These are phyloP conservation scores for Antheraea yamamai DNA, from an alignment of 2,888 invertebrate species.

Conservation along the genomic window DNA sequence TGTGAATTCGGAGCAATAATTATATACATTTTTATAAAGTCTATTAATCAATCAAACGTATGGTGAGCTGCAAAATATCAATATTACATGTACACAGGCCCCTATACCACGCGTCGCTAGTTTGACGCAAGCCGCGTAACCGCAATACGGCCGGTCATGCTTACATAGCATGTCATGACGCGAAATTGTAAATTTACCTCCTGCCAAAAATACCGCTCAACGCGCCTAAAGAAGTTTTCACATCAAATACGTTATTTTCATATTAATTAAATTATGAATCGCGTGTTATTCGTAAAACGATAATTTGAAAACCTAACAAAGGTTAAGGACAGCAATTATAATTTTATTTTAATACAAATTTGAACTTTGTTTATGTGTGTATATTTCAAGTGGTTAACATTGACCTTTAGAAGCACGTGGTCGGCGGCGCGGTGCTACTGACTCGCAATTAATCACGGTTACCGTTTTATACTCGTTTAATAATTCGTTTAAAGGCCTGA, in stretches of 20 bases:
- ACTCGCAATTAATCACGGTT: slow-evolving; percentile 18
- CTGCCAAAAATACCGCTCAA: no score
- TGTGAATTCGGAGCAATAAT: no score
- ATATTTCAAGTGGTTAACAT: slow-evolving; percentile 33
- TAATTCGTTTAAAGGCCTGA: slow-evolving; percentile 4
- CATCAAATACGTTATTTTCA: background rate
- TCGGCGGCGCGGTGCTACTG: slow-evolving; percentile 2
- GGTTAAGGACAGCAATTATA: background rate
- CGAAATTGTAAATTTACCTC: no score
- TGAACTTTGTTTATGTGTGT: background rate
- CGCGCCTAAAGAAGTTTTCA: no score
- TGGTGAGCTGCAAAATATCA: no score
- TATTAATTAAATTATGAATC: background rate
- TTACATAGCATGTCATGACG: no score
- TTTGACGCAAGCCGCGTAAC: no score
- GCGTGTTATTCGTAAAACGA: background rate
- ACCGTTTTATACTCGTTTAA: slow-evolving; percentile 10
- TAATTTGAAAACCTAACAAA: background rate
- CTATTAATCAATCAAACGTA: no score
- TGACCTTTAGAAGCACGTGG: slow-evolving; percentile 37
- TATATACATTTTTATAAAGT: no score
- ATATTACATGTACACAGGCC: no score
- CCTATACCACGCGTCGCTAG: no score
- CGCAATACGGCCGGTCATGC: no score
- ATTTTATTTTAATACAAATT: slow-evolving; percentile 4